phyloP scores from a whole-genome alignment of 1,140 invertebrate genomes.

The Micrasema longulum region DNA sequence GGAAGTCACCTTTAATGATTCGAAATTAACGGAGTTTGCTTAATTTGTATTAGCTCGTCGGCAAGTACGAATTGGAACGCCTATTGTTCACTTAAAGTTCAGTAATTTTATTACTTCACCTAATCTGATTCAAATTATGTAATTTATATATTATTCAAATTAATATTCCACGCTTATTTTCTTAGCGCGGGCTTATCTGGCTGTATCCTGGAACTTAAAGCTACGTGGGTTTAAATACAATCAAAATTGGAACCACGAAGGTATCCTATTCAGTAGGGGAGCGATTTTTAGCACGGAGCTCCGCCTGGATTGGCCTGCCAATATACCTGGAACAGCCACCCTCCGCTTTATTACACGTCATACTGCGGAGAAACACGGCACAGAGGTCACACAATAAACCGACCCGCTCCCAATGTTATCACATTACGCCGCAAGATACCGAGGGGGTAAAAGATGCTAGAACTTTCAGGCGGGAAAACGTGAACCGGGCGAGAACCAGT shows the following conservation, averaged over 20 bases:
- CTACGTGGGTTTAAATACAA: constrained; percentile 21
- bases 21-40: constrained; percentile 28
- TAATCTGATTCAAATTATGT: too few species aligned
- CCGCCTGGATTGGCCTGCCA: constrained; percentile 25
- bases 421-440: constrained; percentile 48
- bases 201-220: neutral
- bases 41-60: constrained; percentile 24
- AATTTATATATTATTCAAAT: too few species aligned
- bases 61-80: constrained; percentile 17
- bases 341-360: constrained; percentile 49
- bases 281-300: constrained; percentile 25
- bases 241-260: constrained; percentile 10
- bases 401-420: constrained; percentile 45
- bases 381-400: constrained; percentile 51
- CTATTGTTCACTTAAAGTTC: too few species aligned
- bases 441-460: neutral
- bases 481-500: too few species aligned
- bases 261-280: constrained; percentile 11
- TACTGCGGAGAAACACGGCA: constrained; percentile 44
- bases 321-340: constrained; percentile 37
- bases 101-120: neutral
- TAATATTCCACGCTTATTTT: too few species aligned
- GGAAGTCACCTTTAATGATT: constrained; percentile 34
- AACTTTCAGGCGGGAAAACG: constrained; percentile 19
- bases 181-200: too few species aligned